These are phyloP conservation scores for Arothron firmamentum DNA, from an alignment of 2,113 vertebrate species.

Conservation along the genomic window DNA sequence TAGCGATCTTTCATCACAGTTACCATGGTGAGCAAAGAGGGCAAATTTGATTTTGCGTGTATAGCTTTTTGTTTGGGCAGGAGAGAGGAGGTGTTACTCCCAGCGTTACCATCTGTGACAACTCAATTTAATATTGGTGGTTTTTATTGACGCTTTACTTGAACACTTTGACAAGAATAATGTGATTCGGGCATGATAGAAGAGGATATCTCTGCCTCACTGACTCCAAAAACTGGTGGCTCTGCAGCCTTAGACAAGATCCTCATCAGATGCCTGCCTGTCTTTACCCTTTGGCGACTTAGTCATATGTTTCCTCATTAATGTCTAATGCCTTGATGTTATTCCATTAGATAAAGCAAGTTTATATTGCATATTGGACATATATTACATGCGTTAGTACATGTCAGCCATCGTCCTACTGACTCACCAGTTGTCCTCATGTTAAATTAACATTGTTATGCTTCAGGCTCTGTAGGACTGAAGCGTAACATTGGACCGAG, in stretches of 20 bases:
- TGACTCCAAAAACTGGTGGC: slow-evolving; percentile 32
- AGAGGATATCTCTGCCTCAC: slow-evolving; percentile 23
- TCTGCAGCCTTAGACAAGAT: slow-evolving; percentile 35
- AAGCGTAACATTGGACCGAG: background rate
- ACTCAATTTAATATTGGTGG: too few relatives aligned
- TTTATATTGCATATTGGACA: slow-evolving; percentile 14
- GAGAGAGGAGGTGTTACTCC: background rate
- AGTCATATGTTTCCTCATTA: slow-evolving; percentile 54
- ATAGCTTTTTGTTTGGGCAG: slow-evolving; percentile 23
- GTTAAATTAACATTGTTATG: slow-evolving; percentile 3
- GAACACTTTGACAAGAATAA: background rate
- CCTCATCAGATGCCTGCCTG: slow-evolving; percentile 49
- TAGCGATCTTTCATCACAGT: slow-evolving; percentile 28
- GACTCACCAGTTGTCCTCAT: slow-evolving; percentile 20
- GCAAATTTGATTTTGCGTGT: slow-evolving; percentile 27
- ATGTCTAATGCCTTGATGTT: slow-evolving; percentile 29
- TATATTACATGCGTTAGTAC: slow-evolving; percentile 16
- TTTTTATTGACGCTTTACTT: too few relatives aligned
- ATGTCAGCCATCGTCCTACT: slow-evolving; percentile 26
- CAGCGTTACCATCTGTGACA: background rate
- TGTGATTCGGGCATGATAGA: slow-evolving; percentile 14
- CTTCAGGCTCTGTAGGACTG: slow-evolving; percentile 17
- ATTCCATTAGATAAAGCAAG: slow-evolving; percentile 28
- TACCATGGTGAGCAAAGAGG: slow-evolving; percentile 14
- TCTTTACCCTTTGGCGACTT: slow-evolving; percentile 29